Conservation (phyloP, 37 sponge, comb jelly and placozoan genomes). For the Oscarella lobularis region DNA sequence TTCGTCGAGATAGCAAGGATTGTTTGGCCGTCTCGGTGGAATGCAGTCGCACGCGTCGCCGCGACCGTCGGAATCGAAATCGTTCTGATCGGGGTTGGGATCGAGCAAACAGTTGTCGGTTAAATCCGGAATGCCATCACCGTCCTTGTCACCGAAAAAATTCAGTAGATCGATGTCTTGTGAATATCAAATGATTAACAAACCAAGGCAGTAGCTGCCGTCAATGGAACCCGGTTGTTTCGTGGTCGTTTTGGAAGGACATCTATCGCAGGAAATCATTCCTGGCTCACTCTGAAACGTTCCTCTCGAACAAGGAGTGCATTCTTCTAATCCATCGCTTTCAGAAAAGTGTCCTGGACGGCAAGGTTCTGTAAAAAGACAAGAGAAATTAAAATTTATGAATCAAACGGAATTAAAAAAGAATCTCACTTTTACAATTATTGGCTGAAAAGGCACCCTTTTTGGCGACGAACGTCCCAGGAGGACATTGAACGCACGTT, state of each 20-base stretch:
- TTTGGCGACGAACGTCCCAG: no score
- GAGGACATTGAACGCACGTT: no score
- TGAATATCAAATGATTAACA: no score
- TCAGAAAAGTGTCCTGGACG: not conserved
- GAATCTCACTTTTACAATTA: no score
- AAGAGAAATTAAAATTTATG: no score
- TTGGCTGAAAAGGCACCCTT: no score
- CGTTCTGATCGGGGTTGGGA: not conserved
- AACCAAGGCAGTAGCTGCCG: not conserved
- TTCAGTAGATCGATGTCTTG: no score
- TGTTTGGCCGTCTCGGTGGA: no score
- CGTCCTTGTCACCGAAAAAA: not conserved
- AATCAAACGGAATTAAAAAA: no score
- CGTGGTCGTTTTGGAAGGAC: not conserved
- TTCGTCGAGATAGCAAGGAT: not conserved
- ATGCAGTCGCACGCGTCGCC: constrained; percentile 11
- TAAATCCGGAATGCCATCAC: not conserved
- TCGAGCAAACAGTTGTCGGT: not conserved
- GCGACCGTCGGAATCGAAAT: not conserved
- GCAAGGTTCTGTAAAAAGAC: not conserved
- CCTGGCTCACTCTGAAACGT: not conserved
- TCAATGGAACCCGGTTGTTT: not conserved
- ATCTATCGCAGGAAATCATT: not conserved
- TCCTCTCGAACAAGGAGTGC: constrained; percentile 2
- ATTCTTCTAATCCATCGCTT: not conserved